phyloP scores from a whole-genome alignment of 1,140 invertebrate genomes.

The Adelges cooleyi region DNA sequence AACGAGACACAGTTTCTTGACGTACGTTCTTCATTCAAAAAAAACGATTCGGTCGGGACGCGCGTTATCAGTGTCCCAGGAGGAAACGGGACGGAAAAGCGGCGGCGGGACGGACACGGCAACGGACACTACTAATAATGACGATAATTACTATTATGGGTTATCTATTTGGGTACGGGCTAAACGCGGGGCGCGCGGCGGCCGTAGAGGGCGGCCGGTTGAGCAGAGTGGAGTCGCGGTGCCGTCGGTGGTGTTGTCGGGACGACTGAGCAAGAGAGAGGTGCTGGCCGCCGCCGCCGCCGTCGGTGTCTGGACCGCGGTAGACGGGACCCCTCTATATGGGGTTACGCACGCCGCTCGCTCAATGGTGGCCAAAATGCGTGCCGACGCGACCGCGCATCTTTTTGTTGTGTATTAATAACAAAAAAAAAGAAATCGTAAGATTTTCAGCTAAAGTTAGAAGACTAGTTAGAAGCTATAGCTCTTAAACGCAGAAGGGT shows the following conservation, averaged over 20 bases:
- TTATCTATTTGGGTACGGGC: no score
- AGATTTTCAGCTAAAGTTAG: no score
- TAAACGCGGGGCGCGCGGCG: no score
- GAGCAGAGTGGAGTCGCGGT: conserved; percentile 21
- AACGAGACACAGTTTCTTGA: conserved; percentile 16
- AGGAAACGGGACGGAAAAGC: not conserved
- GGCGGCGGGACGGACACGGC: not conserved
- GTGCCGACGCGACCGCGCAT: no score
- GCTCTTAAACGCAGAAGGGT: no score
- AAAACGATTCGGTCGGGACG: no score
- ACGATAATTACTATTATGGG: no score
- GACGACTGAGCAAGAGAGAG: conserved; percentile 22
- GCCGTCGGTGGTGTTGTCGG: conserved; percentile 16
- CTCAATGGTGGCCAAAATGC: conserved; percentile 25
- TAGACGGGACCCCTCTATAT: conserved; percentile 25
- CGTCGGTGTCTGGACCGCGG: conserved; percentile 15
- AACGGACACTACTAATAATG: not conserved
- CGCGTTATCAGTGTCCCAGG: not conserved
- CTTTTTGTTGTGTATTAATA: no score
- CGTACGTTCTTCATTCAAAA: conserved; percentile 27
- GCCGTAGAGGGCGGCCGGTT: conserved; percentile 8
- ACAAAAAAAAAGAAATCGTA: no score
- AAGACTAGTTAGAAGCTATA: no score
- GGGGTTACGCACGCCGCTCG: conserved; percentile 15
- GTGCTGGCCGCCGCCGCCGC: not conserved